A percentile compares a stretch with the other conserved stretches of the same genome.
These are phyloP conservation scores for Psilopsiagon aymara DNA, from an alignment of 2,113 vertebrate species.

Conservation along the genomic window DNA sequence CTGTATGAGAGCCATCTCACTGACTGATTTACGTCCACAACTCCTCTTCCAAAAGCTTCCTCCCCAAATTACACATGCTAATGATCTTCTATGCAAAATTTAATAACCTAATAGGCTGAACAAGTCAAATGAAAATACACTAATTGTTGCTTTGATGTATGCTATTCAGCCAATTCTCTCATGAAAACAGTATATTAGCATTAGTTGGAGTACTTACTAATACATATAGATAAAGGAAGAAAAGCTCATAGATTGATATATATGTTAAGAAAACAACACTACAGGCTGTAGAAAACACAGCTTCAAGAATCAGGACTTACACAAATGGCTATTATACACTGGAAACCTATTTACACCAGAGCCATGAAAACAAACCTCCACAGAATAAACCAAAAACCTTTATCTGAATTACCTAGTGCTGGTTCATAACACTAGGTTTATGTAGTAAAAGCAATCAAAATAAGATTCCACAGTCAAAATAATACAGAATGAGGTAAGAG, in stretches of 20 bases:
- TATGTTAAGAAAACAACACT: background rate
- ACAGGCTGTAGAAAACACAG: background rate
- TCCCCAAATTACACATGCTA: constrained; percentile 54
- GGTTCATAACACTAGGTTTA: background rate
- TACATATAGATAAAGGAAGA: constrained; percentile 24
- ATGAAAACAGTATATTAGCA: constrained; percentile 36
- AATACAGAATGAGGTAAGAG: background rate
- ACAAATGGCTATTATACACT: background rate
- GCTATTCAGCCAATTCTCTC: constrained; percentile 54
- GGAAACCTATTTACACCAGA: background rate
- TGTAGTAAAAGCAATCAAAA: background rate
- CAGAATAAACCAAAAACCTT: constrained; percentile 11
- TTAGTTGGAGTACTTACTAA: constrained; percentile 25
- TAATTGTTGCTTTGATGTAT: constrained; percentile 59
- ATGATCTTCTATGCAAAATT: constrained; percentile 71
- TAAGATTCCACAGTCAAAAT: constrained; percentile 16
- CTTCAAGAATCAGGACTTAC: background rate
- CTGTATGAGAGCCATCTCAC: background rate
- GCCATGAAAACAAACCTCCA: background rate
- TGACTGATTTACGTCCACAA: constrained; percentile 37
- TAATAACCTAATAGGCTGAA: constrained; percentile 58
- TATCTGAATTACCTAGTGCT: background rate
- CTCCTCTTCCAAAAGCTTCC: constrained; percentile 43
- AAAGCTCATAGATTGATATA: background rate
- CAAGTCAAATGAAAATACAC: constrained; percentile 44